These are phyloP conservation scores for Stylophora pistillata DNA, from an alignment of 64 coral and sea anemone genomes.

Conservation along the genomic window DNA sequence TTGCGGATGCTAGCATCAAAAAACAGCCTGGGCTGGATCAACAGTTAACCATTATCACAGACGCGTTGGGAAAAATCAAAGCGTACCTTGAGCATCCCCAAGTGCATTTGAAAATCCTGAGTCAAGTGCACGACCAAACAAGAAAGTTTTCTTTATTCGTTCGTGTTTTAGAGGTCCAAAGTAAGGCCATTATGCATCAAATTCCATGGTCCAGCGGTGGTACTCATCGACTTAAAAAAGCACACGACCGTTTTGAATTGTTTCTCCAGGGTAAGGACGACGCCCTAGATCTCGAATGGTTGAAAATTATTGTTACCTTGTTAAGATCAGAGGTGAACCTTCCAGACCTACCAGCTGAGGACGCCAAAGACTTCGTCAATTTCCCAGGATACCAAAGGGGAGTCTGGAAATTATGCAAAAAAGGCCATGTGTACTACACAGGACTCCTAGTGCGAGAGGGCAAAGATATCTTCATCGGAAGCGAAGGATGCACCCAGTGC, in stretches of 20 bases:
- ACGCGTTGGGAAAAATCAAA: background rate
- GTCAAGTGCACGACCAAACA: background rate
- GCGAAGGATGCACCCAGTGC: background rate
- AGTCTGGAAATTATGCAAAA: slow-evolving; percentile 1
- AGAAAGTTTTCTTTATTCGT: background rate
- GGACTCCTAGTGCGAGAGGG: background rate
- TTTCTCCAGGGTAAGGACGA: background rate
- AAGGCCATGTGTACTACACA: background rate
- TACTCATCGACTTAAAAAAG: background rate
- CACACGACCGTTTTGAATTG: background rate
- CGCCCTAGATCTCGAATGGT: background rate
- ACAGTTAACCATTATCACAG: background rate
- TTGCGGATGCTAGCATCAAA: background rate
- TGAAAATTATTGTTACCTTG: background rate
- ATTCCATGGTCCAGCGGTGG: background rate
- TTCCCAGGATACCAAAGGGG: slow-evolving; percentile 10
- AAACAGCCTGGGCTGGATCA: background rate
- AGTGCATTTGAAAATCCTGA: background rate
- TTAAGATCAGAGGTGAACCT: background rate
- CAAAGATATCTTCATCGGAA: background rate
- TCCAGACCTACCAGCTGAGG: background rate
- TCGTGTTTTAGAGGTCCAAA: background rate
- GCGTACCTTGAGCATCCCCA: background rate
- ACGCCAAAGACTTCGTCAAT: background rate
- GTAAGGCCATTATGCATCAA: background rate